Evolutionary conservation across 2,113 vertebrate species (phyloP).

Genomic region (Xerus inauris): DNA sequence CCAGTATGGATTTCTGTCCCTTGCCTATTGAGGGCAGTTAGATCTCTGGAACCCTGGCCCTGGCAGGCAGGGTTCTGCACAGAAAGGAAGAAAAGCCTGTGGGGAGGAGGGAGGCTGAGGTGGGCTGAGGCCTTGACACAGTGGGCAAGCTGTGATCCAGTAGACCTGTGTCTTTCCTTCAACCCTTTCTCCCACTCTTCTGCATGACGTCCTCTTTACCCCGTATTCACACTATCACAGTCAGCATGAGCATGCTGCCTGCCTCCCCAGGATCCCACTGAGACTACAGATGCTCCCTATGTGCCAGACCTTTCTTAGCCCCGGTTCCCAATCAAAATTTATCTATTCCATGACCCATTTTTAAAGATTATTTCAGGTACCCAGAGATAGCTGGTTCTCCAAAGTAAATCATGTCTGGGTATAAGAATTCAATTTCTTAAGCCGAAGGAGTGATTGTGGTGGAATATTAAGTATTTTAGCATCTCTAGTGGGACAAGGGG

Average conservation of each 20-base stretch:
- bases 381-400: neutral
- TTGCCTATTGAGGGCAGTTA: neutral
- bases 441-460: neutral
- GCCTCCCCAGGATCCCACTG: neutral
- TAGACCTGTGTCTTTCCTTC: neutral
- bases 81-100: neutral
- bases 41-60: neutral
- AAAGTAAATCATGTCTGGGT: neutral
- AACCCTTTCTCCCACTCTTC: neutral
- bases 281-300: neutral
- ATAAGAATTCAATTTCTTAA: neutral
- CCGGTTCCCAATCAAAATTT: neutral
- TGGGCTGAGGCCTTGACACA: neutral
- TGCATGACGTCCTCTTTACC: neutral
- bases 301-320: neutral
- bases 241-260: neutral
- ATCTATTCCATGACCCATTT: neutral
- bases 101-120: accelerated
- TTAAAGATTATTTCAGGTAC: neutral
- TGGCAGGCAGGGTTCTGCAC: neutral
- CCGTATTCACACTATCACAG: accelerated
- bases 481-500: accelerated
- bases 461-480: neutral
- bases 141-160: neutral
- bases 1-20: neutral